Evolutionary conservation across 2,888 invertebrate species (phyloP).

Genomic region (Aquatica leii): DNA sequence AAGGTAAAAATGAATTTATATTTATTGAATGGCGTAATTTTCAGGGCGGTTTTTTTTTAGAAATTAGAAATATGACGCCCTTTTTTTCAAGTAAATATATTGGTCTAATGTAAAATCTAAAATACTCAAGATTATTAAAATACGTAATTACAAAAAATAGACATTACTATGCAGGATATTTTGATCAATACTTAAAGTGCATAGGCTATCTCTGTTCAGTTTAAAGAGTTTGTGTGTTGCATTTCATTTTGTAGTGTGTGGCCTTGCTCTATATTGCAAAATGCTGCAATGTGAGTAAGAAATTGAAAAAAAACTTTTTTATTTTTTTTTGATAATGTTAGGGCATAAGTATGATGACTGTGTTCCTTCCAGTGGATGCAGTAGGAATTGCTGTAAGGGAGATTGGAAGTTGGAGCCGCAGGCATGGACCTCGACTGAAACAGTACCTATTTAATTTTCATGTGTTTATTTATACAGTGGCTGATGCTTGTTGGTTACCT

Average conservation of each 20-base stretch:
- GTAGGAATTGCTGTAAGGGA: slow-evolving; percentile 54
- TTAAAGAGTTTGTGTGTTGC: slow-evolving; percentile 54
- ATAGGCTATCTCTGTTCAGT: slow-evolving; percentile 57
- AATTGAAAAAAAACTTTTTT: slow-evolving; percentile 14
- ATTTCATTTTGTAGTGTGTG: slow-evolving; percentile 56
- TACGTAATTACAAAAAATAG: slow-evolving; percentile 35
- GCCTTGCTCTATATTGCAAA: slow-evolving; percentile 61
- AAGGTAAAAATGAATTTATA: slow-evolving; percentile 46
- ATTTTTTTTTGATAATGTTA: slow-evolving; percentile 41
- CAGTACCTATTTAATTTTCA: slow-evolving; percentile 64
- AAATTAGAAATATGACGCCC: slow-evolving; percentile 1
- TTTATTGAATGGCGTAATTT: not conserved
- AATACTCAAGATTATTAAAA: slow-evolving; percentile 8
- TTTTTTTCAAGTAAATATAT: slow-evolving; percentile 6
- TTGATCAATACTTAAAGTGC: slow-evolving; percentile 58
- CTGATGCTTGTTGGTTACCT: slow-evolving; percentile 64
- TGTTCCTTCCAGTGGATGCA: slow-evolving; percentile 61
- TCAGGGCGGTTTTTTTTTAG: not conserved
- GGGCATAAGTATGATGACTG: slow-evolving; percentile 59
- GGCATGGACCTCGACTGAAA: slow-evolving; percentile 55
- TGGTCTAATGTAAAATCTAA: not conserved
- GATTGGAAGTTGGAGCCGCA: slow-evolving; percentile 48
- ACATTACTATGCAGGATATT: slow-evolving; percentile 57
- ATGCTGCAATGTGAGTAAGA: slow-evolving; percentile 53
- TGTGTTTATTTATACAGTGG: slow-evolving; percentile 62